Evolutionary conservation across 2,797 vertebrate genomes (phyloP).

Genomic region (Centropyge bicolor): DNA sequence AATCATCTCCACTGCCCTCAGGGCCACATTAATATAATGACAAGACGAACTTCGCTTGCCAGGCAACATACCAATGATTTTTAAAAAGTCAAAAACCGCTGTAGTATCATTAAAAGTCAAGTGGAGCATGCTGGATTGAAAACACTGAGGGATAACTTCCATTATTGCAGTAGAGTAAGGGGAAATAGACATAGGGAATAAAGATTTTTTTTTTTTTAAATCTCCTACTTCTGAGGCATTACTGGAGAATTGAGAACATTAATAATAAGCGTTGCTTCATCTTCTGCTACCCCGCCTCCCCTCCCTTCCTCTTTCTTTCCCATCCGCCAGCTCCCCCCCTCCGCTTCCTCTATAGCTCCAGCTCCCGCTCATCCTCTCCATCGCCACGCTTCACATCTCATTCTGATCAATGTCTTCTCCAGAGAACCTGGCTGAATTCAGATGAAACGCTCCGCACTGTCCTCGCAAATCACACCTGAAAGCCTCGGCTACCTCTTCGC

Average conservation of each 20-base stretch:
- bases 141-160: slow-evolving; percentile 59
- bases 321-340: neutral
- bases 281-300: slow-evolving; percentile 14
- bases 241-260: slow-evolving; percentile 74
- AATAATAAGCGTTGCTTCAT: slow-evolving; percentile 69
- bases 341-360: slow-evolving; percentile 9
- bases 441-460: slow-evolving; percentile 67
- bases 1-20: slow-evolving; percentile 45
- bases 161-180: slow-evolving; percentile 48
- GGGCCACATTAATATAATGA: slow-evolving; percentile 62
- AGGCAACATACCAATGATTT: slow-evolving; percentile 32
- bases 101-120: slow-evolving; percentile 63
- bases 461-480: slow-evolving; percentile 77
- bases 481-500: slow-evolving; percentile 39
- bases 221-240: slow-evolving; percentile 72
- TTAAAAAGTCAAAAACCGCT: slow-evolving; percentile 46
- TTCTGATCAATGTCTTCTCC: slow-evolving; percentile 79
- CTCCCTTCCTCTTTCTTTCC: slow-evolving; percentile 16
- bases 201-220: slow-evolving; percentile 43
- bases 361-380: slow-evolving; percentile 53
- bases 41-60: slow-evolving; percentile 50
- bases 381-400: slow-evolving; percentile 74
- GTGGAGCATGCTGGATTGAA: slow-evolving; percentile 49
- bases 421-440: slow-evolving; percentile 70
- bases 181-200: slow-evolving; percentile 36